phyloP scores from a whole-genome alignment of 2,888 invertebrate genomes.

The Polyommatus iphigenia region DNA sequence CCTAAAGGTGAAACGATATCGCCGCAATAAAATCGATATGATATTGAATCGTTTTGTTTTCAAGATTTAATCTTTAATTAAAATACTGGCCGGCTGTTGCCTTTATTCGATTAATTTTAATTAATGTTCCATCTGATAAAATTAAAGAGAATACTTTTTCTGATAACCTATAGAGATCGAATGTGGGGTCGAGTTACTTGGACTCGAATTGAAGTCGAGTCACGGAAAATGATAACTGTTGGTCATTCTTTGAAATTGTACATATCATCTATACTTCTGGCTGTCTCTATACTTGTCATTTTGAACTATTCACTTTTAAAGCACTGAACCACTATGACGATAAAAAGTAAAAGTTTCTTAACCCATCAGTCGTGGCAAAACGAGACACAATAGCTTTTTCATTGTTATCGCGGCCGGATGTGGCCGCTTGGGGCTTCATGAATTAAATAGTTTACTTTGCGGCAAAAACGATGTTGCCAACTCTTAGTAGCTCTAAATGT shows the following conservation, averaged over 20 bases:
- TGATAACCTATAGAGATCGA: constrained; percentile 22
- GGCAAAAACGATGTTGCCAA: too few relatives aligned
- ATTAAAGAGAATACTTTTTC: constrained; percentile 16
- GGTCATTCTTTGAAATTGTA: not conserved
- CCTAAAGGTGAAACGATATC: not conserved
- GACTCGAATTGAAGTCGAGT: not conserved
- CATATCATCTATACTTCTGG: not conserved
- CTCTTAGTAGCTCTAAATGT: too few relatives aligned
- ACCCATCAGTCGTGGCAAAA: too few relatives aligned
- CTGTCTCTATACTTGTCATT: not conserved
- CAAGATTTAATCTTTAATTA: constrained; percentile 24
- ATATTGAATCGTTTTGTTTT: not conserved
- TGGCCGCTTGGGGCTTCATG: too few relatives aligned
- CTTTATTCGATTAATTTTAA: constrained; percentile 28
- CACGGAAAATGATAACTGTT: not conserved
- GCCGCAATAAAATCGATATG: constrained; percentile 8
- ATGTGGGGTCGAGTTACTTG: not conserved
- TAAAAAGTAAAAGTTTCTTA: too few relatives aligned
- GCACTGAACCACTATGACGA: too few relatives aligned
- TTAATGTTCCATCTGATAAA: constrained; percentile 25
- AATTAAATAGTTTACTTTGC: too few relatives aligned
- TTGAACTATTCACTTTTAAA: too few relatives aligned
- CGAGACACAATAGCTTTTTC: too few relatives aligned
- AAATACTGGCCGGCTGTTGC: not conserved
- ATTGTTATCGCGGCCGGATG: too few relatives aligned